phyloP scores from a whole-genome alignment of 2,888 invertebrate genomes.

The Clanis bilineata region DNA sequence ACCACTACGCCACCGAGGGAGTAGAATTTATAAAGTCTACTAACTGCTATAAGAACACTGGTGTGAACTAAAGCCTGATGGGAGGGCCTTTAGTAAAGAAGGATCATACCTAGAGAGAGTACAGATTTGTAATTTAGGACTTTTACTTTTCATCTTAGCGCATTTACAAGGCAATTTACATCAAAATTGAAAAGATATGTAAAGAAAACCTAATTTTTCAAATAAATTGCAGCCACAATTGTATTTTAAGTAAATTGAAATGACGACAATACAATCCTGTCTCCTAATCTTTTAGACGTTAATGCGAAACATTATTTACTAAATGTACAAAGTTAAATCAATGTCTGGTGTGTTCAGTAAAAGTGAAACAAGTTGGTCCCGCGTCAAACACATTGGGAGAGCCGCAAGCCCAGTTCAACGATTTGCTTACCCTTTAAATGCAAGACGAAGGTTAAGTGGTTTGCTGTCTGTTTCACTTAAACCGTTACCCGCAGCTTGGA shows the following conservation, averaged over 20 bases:
- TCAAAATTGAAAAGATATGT: slow-evolving; percentile 7
- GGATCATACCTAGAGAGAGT: too few species aligned
- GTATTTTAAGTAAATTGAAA: background rate
- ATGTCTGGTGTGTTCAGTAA: background rate
- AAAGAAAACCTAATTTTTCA: background rate
- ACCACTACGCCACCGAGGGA: too few species aligned
- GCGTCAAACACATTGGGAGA: slow-evolving; percentile 1
- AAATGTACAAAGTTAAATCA: slow-evolving; percentile 1
- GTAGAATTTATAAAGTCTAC: too few species aligned
- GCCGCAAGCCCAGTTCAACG: slow-evolving; percentile 51
- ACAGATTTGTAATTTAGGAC: too few species aligned
- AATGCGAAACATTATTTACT: background rate
- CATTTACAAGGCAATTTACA: background rate
- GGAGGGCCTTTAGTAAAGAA: too few species aligned
- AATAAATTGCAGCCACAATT: background rate
- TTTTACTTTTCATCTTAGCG: background rate
- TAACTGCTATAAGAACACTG: too few species aligned
- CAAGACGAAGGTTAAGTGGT: slow-evolving; percentile 74
- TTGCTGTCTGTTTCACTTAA: slow-evolving; percentile 74
- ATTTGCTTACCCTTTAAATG: slow-evolving; percentile 66
- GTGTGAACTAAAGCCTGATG: too few species aligned
- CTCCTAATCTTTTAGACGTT: background rate
- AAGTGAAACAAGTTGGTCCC: slow-evolving; percentile 14
- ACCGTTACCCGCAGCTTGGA: slow-evolving; percentile 55
- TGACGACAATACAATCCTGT: background rate